A percentile compares a stretch with the other conserved stretches of the same genome.
These are phyloP conservation scores for Brachionus paranguensis DNA, from an alignment of 1,140 invertebrate genomes.

Conservation along the genomic window DNA sequence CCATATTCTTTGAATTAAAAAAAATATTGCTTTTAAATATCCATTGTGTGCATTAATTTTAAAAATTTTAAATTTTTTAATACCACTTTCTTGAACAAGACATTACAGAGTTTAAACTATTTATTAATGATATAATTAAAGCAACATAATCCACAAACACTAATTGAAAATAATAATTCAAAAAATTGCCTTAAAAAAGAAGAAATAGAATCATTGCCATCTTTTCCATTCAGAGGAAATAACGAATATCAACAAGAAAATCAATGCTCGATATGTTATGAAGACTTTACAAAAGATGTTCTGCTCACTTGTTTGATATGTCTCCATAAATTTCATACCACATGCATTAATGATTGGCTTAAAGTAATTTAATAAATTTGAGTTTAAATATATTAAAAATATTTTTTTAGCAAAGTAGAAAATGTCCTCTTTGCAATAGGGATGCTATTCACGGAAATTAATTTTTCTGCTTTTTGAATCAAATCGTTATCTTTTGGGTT, in stretches of 20 bases:
- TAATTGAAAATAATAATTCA: neutral
- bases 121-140: too few species aligned
- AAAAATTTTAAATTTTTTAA: too few species aligned
- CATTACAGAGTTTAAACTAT: too few species aligned
- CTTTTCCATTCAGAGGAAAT: neutral
- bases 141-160: too few species aligned
- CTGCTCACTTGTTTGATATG: neutral
- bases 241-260: neutral
- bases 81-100: too few species aligned
- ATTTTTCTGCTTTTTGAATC: neutral
- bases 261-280: slow-evolving; percentile 22
- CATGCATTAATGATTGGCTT: slow-evolving; percentile 17
- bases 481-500: too few species aligned
- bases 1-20: neutral
- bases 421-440: slow-evolving; percentile 29
- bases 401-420: neutral
- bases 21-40: neutral
- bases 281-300: neutral
- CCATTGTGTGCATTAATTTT: neutral
- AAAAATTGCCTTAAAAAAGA: neutral
- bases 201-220: neutral
- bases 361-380: neutral
- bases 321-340: slow-evolving; percentile 20
- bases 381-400: neutral
- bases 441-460: slow-evolving; percentile 12